These are phyloP conservation scores for Drosophila athabasca DNA, from an alignment of 1,140 invertebrate genomes.

Conservation along the genomic window DNA sequence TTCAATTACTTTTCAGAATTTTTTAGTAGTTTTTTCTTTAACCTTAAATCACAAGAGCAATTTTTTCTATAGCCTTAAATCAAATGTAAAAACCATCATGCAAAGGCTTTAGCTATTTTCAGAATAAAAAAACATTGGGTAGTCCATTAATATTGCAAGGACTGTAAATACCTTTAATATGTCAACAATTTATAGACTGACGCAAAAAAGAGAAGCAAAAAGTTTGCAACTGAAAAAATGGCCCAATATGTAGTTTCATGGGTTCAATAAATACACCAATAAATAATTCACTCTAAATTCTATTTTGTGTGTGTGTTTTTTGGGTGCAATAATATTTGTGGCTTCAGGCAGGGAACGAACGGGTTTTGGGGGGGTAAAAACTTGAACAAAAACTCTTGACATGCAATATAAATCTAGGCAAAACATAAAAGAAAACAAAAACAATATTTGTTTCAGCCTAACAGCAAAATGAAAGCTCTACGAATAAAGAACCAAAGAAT, in stretches of 20 bases:
- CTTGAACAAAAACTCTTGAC: constrained; percentile 43
- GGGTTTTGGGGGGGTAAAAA: constrained; percentile 19
- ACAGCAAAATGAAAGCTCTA: constrained; percentile 37
- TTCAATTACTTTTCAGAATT: constrained; percentile 40
- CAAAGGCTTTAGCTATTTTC: constrained; percentile 38
- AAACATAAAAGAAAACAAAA: constrained; percentile 19
- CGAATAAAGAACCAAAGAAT: constrained; percentile 22
- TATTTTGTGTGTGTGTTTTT: constrained; percentile 8
- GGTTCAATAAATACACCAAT: no score
- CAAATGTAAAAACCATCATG: constrained; percentile 37
- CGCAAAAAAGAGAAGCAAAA: constrained; percentile 9
- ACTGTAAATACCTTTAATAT: constrained; percentile 33
- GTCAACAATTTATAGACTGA: constrained; percentile 44
- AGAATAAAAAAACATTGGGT: constrained; percentile 6
- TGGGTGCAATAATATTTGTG: constrained; percentile 45
- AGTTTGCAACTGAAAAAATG: constrained; percentile 6
- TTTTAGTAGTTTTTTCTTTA: constrained; percentile 5
- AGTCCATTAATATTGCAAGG: constrained; percentile 48
- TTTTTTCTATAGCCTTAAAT: no score
- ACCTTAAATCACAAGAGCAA: constrained; percentile 43
- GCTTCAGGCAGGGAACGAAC: constrained; percentile 30
- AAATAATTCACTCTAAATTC: constrained; percentile 23
- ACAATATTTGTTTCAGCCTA: constrained; percentile 2
- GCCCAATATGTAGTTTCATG: neutral
- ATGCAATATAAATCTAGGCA: constrained; percentile 60